Conservation (phyloP, 2,113 vertebrate species). For the Anser cygnoides region DNA sequence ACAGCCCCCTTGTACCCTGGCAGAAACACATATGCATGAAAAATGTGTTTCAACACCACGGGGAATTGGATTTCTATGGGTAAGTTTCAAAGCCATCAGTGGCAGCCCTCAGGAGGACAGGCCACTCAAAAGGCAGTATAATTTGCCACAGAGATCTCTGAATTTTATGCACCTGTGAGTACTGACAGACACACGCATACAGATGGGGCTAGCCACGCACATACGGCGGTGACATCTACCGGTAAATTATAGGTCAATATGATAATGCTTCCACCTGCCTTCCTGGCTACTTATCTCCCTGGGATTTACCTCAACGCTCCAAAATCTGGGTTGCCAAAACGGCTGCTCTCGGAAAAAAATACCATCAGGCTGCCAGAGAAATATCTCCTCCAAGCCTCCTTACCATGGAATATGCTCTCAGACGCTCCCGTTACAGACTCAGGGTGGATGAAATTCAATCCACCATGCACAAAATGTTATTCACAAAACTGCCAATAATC, state of each 20-base stretch:
- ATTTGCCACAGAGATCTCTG: neutral
- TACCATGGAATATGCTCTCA: neutral
- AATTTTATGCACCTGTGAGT: neutral
- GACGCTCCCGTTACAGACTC: neutral
- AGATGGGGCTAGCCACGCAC: neutral
- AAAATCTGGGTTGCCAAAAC: neutral
- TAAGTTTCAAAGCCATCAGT: neutral
- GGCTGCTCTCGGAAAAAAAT: neutral
- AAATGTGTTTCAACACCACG: neutral
- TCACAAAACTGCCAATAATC: neutral
- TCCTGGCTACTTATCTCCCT: neutral
- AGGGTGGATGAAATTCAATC: neutral
- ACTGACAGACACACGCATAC: rapidly evolving
- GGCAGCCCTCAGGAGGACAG: neutral
- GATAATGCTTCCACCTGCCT: neutral
- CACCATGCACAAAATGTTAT: rapidly evolving
- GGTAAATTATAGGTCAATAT: neutral
- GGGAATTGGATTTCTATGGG: rapidly evolving
- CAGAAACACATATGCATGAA: neutral
- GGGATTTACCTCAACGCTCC: neutral
- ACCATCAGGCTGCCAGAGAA: neutral
- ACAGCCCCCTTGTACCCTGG: neutral
- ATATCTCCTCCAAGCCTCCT: neutral
- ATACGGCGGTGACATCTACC: neutral
- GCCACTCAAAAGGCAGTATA: neutral